Evolutionary conservation across 2,888 invertebrate genomes (phyloP), one percentile per base, ranked within the genome.

Genomic region (Drosophila multiciliata): DNA sequence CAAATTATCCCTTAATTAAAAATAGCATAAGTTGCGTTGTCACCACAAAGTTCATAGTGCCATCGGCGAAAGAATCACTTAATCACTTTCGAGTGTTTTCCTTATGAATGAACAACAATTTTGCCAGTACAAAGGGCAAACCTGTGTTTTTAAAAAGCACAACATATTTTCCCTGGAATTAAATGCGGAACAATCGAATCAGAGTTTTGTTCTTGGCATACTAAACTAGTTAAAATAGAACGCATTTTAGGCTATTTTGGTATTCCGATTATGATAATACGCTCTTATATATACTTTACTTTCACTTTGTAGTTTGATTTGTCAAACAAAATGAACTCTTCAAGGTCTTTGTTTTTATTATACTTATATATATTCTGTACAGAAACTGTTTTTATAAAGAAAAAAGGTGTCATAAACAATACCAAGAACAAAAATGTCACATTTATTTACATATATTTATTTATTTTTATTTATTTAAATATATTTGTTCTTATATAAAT

Each of bases 201-300:
- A 54, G 17, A 9, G 15, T 42, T 60, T 72, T 78, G 75, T 72
- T 40, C 66, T 78, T 79, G 79, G 75, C 78, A 78, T 61, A 78
- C 64, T 78, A 78, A 32, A 23, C 23, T 35, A 17, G 57, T 62
- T 58, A 58, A 79, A 72, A 33, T 67, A 53, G 67, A 79, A 35
- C 75, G 59, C 59, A 65, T 59, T 62, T 67, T 40, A 8, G 52
- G n/a, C 38, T 38, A 20, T 58, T 58, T 8, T 52, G 12, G 42
- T 65, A 52, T 62, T 59, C 32, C 48, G 35, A 54, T 50, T 48
- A 33, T n/a, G 54, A 66, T 71, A 66, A 55, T 38, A 53, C 42
- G 17, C 48, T 48, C 32, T 36, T n/a, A 65, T 65, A 20, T 42
- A 40, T 32, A 53, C 12, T n/a, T 35, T 20, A 52, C 26, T 55